Conservation (phyloP, 2,888 invertebrate species). For the Panorpa germanica region DNA sequence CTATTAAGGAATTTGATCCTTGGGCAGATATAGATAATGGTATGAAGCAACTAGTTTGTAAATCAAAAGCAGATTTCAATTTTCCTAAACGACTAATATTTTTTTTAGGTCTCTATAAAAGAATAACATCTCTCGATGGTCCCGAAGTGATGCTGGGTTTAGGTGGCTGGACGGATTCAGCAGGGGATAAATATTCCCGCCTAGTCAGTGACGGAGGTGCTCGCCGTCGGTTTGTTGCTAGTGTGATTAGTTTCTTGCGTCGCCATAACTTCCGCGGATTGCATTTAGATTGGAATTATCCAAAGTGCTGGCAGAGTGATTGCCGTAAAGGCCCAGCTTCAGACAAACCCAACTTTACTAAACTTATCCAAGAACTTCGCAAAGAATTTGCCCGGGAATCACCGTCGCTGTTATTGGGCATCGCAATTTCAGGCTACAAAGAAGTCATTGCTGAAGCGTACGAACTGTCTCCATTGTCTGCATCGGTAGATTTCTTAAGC, state of each 20-base stretch:
- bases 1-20: slow-evolving; percentile 66
- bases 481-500: slow-evolving; percentile 57
- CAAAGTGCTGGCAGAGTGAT: slow-evolving; percentile 83
- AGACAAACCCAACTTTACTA: slow-evolving; percentile 61
- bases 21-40: slow-evolving; percentile 78
- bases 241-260: slow-evolving; percentile 48
- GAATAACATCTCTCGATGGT: slow-evolving; percentile 48
- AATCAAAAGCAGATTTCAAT: slow-evolving; percentile 1
- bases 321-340: slow-evolving; percentile 62
- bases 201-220: slow-evolving; percentile 47
- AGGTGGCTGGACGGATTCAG: slow-evolving; percentile 93
- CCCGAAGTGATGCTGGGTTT: slow-evolving; percentile 56
- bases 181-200: slow-evolving; percentile 70
- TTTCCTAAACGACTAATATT: slow-evolving; percentile 8
- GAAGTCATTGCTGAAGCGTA: slow-evolving; percentile 79
- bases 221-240: slow-evolving; percentile 49
- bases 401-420: slow-evolving; percentile 49
- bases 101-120: slow-evolving; percentile 54
- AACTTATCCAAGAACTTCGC: slow-evolving; percentile 43
- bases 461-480: slow-evolving; percentile 50
- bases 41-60: slow-evolving; percentile 20
- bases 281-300: slow-evolving; percentile 90
- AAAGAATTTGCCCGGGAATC: slow-evolving; percentile 18
- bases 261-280: slow-evolving; percentile 68
- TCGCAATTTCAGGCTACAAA: slow-evolving; percentile 76